Evolutionary conservation across 1,140 invertebrate genomes (phyloP).

Genomic region (Heliconius congener): DNA sequence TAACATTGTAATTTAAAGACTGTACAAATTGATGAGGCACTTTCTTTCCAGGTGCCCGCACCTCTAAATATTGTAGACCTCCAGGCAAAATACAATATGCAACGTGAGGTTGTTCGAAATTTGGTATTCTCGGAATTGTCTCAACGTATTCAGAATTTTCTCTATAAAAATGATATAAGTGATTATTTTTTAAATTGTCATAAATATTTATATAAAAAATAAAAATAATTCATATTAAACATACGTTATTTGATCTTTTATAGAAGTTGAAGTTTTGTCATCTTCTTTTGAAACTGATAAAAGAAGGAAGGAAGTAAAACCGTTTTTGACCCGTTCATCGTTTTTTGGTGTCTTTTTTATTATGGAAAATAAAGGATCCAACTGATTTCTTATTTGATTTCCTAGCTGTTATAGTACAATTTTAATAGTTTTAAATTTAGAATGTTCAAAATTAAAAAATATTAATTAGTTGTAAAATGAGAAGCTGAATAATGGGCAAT

Average conservation of each 20-base stretch:
- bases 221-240: neutral
- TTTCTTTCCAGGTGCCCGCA: constrained; percentile 72
- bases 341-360: constrained; percentile 24
- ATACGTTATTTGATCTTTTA: neutral
- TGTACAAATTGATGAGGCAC: constrained; percentile 68
- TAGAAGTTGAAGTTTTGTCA: neutral
- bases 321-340: constrained; percentile 16
- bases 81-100: constrained; percentile 72
- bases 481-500: no score
- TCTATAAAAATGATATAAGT: neutral
- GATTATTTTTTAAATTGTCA: neutral
- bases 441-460: no score
- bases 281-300: neutral
- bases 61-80: constrained; percentile 75
- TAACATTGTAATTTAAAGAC: constrained; percentile 60
- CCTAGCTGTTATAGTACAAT: constrained; percentile 49
- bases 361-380: constrained; percentile 59
- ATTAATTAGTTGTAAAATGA: no score
- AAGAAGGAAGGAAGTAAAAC: neutral
- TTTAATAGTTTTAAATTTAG: no score
- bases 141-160: neutral
- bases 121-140: constrained; percentile 36
- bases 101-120: constrained; percentile 65
- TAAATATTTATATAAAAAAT: neutral
- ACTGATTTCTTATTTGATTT: constrained; percentile 55